Base-by-base conservation (phyloP, 2,888 invertebrate genomes). In the Rhingia campestris region DNA sequence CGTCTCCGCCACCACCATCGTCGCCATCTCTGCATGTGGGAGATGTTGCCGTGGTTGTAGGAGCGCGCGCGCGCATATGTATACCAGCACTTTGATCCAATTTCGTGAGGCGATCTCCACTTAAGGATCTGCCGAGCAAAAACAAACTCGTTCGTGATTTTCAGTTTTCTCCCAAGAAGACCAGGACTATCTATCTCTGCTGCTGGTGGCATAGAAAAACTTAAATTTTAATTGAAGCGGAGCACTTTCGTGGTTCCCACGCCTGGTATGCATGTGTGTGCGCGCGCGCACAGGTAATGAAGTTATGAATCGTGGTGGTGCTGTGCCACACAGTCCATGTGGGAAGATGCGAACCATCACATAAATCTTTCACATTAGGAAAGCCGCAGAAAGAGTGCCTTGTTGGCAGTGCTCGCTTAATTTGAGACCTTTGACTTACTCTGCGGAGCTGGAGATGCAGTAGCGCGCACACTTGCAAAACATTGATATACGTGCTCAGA, bases 191-290 rank as follows among this genome's bases (percentile, higher is more conserved):
- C 59, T 14, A 49, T 49, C 41, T 30, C 58, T 14, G 10, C 49
- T n/a, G 41, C 47, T 37, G 49, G 66, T 74, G 54, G 66, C 64
- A 63, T 45, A 79, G 66, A 70, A 80, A 85, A 75, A 75, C 66
- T 85, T 81, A 49, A 85, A 85, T 81, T 85, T 85, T 85, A 85
- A 85, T 85, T 85, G 85, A 85, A 85, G 58, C 81, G 72, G 81
- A 85, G 85, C 81, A 85, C 85, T 84, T 84, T 84, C 54, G 80
- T 61, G 80, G 84, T 84, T 84, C 84, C 84, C 84, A 84, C 79
- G 84, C 80, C 82, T 82, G 77, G 51, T 56, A 43, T 30, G 9
- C 4, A 22, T 41, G 59, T 61, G 41, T 4, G n/a, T 33, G 43
- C 47, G 10, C 49, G 33, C 54, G 35, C 39, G 14, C 51, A 49